A percentile compares a stretch with the other conserved stretches of the same genome.
Conservation (phyloP, 2,113 vertebrate genomes). For the Osmerus eperlanus region DNA sequence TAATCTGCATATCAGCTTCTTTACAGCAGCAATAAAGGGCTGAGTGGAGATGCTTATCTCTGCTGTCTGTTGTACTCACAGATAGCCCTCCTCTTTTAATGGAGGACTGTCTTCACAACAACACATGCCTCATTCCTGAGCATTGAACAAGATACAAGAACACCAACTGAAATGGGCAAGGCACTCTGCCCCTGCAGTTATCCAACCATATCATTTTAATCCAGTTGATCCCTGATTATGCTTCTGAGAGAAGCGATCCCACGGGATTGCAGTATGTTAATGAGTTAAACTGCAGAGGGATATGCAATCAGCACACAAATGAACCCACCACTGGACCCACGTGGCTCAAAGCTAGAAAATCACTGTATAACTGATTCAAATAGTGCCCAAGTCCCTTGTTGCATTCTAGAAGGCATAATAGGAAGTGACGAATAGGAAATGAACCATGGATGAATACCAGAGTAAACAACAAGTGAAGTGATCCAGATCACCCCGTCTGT, state of each 20-base stretch:
- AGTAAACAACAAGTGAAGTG: neutral
- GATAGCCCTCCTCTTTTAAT: slow-evolving; percentile 36
- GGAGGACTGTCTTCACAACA: slow-evolving; percentile 14
- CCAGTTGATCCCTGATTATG: slow-evolving; percentile 27
- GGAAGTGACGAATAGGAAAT: neutral
- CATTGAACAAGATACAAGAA: slow-evolving; percentile 8
- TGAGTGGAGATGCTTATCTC: slow-evolving; percentile 34
- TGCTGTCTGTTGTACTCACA: slow-evolving; percentile 21
- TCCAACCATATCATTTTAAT: slow-evolving; percentile 12
- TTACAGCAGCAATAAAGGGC: slow-evolving; percentile 25
- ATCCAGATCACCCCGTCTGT: slow-evolving; percentile 7
- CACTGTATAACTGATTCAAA: neutral
- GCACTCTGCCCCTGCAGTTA: slow-evolving; percentile 3
- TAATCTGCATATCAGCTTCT: slow-evolving; percentile 41
- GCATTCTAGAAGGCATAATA: neutral
- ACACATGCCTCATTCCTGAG: slow-evolving; percentile 20
- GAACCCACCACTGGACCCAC: too few relatives aligned
- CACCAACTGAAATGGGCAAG: neutral
- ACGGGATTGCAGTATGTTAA: slow-evolving; percentile 8
- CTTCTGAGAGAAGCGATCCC: slow-evolving; percentile 10
- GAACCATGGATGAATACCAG: neutral
- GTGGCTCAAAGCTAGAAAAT: neutral
- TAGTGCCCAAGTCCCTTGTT: neutral
- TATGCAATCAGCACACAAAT: neutral
- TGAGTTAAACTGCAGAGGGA: slow-evolving; percentile 3